Base-by-base conservation (phyloP, 2,113 vertebrate genomes). In the Pseudorhombus dupliciocellatus region DNA sequence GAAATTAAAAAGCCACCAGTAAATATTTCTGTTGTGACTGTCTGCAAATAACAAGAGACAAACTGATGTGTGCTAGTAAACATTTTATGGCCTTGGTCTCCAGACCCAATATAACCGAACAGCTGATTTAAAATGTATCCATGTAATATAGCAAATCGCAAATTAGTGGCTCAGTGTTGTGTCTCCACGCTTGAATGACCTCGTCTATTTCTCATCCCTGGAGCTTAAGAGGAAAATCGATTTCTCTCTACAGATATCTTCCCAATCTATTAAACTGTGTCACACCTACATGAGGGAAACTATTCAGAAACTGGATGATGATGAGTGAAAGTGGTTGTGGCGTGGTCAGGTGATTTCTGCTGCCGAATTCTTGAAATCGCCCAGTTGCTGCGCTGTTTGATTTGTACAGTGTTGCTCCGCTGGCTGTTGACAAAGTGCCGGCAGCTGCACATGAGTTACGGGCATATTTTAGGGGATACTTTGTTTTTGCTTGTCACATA, bases 41-140 rank as follows among this genome's bases (percentile, higher is more conserved):
- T 56, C 59, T 72, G 51, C 79, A 83, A 90, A 90, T 75, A 85
- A 78, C 60, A 52, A 81, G 63, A 73, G 56, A 71, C 53, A 75
- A 84, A 85, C 80, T 79, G 81, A 87, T 80, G 73, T 58, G 34
- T 21, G 44, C 78, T 85, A 57, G 26, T 89, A 87, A 90, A 87
- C 59, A 78, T 85, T 89, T 85, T 54, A 85, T 73, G 76, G 63
- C 53, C 16, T 10, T 24, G 28, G 61, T 64, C 61, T 78, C 40
- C 31, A 30, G 79, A 55, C 60, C 30, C 73, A 76, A 74, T 75
- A 75, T 69, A 88, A 82, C 63, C 58, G 74, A 84, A 85, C 56
- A 60, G 56, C 71, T 59, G 42, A 81, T 84, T 89, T 70, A 66
- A 28, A 74, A 70, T 82, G 86, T 76, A 86, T 84, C 73, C 79